Percentiles rank a stretch among this genome's conserved stretches.
phyloP scores from a whole-genome alignment of 2,888 invertebrate species.

The Parnassius smintheus region DNA sequence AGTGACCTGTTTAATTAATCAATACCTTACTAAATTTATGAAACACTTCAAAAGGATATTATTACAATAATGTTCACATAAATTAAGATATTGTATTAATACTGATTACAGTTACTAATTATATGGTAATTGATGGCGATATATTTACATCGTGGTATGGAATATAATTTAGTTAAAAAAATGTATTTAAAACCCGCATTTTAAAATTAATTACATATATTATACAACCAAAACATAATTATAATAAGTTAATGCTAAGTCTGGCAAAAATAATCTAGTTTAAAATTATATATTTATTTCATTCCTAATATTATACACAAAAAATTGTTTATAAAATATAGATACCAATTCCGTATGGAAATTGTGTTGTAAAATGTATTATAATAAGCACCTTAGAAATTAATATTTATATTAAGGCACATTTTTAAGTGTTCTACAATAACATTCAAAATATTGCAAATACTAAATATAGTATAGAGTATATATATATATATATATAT shows the following conservation, averaged over 20 bases:
- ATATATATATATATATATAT: too few relatives aligned
- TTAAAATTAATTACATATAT: slow-evolving; percentile 42
- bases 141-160: slow-evolving; percentile 71
- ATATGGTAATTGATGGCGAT: slow-evolving; percentile 72
- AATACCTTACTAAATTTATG: slow-evolving; percentile 38
- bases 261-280: slow-evolving; percentile 23
- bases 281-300: slow-evolving; percentile 25
- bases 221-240: slow-evolving; percentile 55
- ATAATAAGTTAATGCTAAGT: slow-evolving; percentile 59
- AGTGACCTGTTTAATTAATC: not conserved
- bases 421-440: slow-evolving; percentile 1
- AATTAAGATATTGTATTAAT: slow-evolving; percentile 75
- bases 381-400: slow-evolving; percentile 16
- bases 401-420: slow-evolving; percentile 25
- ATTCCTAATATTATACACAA: slow-evolving; percentile 33
- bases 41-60: slow-evolving; percentile 36
- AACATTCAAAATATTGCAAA: not conserved
- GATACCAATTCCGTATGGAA: slow-evolving; percentile 35
- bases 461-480: too few relatives aligned
- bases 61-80: slow-evolving; percentile 52
- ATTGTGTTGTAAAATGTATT: slow-evolving; percentile 5
- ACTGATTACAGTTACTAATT: slow-evolving; percentile 72
- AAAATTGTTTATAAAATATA: slow-evolving; percentile 37
- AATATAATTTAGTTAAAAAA: slow-evolving; percentile 65
- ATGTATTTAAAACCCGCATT: slow-evolving; percentile 68